phyloP scores from a whole-genome alignment of 2,113 vertebrate genomes.

The Haplochromis burtoni region DNA sequence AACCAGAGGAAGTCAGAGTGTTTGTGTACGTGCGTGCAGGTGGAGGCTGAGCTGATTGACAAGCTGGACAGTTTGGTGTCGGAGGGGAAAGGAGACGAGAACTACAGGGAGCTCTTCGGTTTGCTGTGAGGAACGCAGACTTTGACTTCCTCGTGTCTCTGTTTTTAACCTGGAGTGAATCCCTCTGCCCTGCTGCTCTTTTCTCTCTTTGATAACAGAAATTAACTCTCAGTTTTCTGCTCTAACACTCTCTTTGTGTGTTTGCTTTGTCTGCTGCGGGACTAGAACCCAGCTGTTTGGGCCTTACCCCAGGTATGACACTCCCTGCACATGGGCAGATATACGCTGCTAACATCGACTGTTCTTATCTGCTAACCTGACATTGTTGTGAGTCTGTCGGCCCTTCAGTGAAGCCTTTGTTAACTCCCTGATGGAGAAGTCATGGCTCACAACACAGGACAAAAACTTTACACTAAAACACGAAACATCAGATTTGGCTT shows the following conservation, averaged over 20 bases:
- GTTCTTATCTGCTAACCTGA: not conserved
- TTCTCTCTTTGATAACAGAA: not conserved
- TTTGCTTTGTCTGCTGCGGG: constrained; percentile 78
- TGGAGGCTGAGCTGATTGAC: constrained; percentile 95
- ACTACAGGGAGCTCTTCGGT: constrained; percentile 95
- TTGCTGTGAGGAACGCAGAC: constrained; percentile 81
- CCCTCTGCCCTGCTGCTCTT: not conserved
- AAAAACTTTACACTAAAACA: not conserved
- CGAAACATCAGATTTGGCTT: fast-evolving
- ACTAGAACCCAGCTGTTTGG: constrained; percentile 98
- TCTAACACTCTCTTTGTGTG: constrained; percentile 49
- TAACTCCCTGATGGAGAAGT: not conserved
- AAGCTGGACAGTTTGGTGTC: constrained; percentile 97
- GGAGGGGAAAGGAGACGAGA: constrained; percentile 96
- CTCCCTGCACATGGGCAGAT: not conserved
- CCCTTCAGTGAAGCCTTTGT: not conserved
- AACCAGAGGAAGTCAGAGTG: fast-evolving
- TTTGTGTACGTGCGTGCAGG: constrained; percentile 61
- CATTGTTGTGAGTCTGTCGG: not conserved
- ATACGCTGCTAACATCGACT: not conserved
- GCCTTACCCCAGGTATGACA: constrained; percentile 95
- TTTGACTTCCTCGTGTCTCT: not conserved
- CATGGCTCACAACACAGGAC: not conserved
- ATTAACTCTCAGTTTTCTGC: constrained; percentile 8
- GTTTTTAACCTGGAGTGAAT: not conserved